These are phyloP conservation scores for Lasioglossum villosulum DNA, from an alignment of 2,888 invertebrate genomes.

Conservation along the genomic window DNA sequence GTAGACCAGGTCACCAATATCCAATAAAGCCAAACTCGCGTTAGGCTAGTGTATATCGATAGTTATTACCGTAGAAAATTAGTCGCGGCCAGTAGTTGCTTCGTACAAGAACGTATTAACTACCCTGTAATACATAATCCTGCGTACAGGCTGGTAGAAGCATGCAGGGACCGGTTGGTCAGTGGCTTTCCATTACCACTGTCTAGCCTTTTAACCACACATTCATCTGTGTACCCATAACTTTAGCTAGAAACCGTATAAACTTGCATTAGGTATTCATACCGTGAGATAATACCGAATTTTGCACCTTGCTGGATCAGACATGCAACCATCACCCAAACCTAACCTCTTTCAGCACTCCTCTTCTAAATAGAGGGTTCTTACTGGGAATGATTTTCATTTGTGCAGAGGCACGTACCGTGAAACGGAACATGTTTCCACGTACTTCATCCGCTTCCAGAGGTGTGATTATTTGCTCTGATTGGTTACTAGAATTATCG, in stretches of 20 bases:
- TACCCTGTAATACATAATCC: constrained; percentile 61
- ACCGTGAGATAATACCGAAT: constrained; percentile 57
- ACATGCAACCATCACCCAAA: constrained; percentile 43
- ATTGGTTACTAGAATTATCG: constrained; percentile 5
- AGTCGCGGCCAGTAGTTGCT: constrained; percentile 46
- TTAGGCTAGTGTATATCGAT: constrained; percentile 18
- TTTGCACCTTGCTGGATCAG: constrained; percentile 59
- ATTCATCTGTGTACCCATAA: constrained; percentile 50
- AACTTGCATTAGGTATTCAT: constrained; percentile 65
- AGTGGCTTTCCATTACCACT: constrained; percentile 68
- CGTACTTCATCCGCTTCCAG: not conserved
- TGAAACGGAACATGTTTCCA: constrained; percentile 3
- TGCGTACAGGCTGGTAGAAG: constrained; percentile 20
- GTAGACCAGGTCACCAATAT: not conserved
- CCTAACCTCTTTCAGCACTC: constrained; percentile 57
- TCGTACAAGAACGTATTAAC: constrained; percentile 66
- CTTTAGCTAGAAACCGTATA: constrained; percentile 36
- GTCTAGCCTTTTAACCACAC: constrained; percentile 47
- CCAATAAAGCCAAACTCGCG: constrained; percentile 4
- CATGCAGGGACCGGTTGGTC: constrained; percentile 39
- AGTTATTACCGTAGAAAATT: constrained; percentile 50
- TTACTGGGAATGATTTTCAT: constrained; percentile 38
- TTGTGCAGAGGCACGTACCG: constrained; percentile 20
- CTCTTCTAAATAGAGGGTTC: constrained; percentile 27
- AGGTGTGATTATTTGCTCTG: not conserved